phyloP scores from a whole-genome alignment of 2,113 vertebrate species.

The Prinia subflava region DNA sequence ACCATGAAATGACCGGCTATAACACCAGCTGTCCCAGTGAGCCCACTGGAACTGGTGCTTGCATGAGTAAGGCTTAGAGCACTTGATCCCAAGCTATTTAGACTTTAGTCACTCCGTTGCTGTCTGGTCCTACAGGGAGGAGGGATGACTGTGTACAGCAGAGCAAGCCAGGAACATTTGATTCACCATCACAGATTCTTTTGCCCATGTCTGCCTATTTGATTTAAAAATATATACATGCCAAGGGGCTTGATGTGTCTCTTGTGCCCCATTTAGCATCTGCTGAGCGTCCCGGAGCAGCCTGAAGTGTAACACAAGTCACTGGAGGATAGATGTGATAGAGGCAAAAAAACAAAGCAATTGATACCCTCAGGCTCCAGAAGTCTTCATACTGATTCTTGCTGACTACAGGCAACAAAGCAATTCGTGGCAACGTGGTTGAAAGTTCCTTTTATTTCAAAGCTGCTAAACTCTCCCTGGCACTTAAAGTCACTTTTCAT shows the following conservation, averaged over 20 bases:
- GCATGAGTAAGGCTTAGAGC: not conserved
- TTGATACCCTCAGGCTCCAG: constrained; percentile 66
- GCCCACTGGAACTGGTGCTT: constrained; percentile 7
- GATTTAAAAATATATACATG: constrained; percentile 72
- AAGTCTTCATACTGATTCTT: constrained; percentile 63
- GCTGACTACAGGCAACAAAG: constrained; percentile 66
- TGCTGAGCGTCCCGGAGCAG: constrained; percentile 62
- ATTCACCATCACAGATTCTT: constrained; percentile 47
- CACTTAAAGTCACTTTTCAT: constrained; percentile 57
- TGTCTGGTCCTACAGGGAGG: constrained; percentile 19
- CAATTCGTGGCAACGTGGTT: constrained; percentile 45
- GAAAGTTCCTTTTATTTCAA: constrained; percentile 50
- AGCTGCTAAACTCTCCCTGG: constrained; percentile 56
- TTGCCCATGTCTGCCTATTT: constrained; percentile 61
- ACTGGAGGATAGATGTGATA: constrained; percentile 63
- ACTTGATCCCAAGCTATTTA: constrained; percentile 13
- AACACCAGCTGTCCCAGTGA: not conserved
- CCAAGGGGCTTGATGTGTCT: constrained; percentile 64
- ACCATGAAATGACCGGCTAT: constrained; percentile 5
- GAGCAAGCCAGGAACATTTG: constrained; percentile 27
- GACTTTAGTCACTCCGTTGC: not conserved
- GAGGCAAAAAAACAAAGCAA: constrained; percentile 68
- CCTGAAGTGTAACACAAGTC: constrained; percentile 60
- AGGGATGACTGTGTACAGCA: not conserved
- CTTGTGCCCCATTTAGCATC: constrained; percentile 69